These are phyloP conservation scores for Melanerpes formicivorus DNA, from an alignment of 2,113 vertebrate genomes.

Conservation along the genomic window DNA sequence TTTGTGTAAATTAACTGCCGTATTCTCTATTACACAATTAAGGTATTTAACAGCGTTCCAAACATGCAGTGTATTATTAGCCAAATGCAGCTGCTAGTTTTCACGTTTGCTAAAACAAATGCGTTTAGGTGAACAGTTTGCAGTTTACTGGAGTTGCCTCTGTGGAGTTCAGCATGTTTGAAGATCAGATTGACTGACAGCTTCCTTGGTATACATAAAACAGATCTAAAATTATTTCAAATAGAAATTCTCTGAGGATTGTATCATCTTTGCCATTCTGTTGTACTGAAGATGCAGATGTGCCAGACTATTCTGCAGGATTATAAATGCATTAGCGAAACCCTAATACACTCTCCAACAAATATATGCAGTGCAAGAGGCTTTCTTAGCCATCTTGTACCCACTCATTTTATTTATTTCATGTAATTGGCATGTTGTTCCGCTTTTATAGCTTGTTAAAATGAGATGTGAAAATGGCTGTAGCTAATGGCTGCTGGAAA, in stretches of 20 bases:
- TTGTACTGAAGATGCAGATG: conserved; percentile 64
- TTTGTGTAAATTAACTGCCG: conserved; percentile 63
- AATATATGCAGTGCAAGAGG: conserved; percentile 54
- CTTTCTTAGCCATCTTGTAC: conserved; percentile 58
- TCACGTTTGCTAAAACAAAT: conserved; percentile 55
- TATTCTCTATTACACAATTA: conserved; percentile 62
- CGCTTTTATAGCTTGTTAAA: conserved; percentile 69
- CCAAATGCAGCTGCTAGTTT: conserved; percentile 48
- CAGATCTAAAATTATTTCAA: conserved; percentile 75
- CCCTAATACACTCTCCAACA: conserved; percentile 52
- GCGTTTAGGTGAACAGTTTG: conserved; percentile 67
- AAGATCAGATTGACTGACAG: conserved; percentile 79
- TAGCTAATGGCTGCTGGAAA: conserved; percentile 64
- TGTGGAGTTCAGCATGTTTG: conserved; percentile 64
- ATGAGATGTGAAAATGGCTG: conserved; percentile 65
- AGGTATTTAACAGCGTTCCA: conserved; percentile 67
- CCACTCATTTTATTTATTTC: conserved; percentile 70
- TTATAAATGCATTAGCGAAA: conserved; percentile 65
- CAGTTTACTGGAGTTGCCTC: conserved; percentile 66
- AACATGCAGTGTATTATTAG: conserved; percentile 54
- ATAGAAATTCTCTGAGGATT: conserved; percentile 67
- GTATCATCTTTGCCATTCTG: conserved; percentile 54
- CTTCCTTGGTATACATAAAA: conserved; percentile 71
- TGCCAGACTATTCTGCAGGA: conserved; percentile 55
- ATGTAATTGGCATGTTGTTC: conserved; percentile 68